Base-by-base conservation (phyloP, 2,113 vertebrate genomes). In the Grammomys dolichurus region DNA sequence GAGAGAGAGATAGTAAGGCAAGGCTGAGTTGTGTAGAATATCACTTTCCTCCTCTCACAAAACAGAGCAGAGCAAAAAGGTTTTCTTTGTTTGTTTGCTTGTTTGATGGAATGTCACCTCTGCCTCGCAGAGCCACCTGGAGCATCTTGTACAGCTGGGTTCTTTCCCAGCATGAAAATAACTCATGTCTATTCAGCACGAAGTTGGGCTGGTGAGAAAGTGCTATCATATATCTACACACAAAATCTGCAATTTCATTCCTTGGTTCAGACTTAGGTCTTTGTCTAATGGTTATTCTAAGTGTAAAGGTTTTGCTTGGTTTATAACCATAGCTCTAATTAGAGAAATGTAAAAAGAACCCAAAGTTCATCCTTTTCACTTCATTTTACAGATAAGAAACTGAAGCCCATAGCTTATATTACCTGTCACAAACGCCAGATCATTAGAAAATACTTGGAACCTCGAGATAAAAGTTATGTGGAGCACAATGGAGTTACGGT, bases 371-470 rank as follows among this genome's bases (percentile, higher is more conserved):
- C 80, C 58, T 91, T 8, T 46, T 36, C 60, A 75, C 20, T 69
- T 85, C 54, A 95, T 67, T 93, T 95, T 56, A 58, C 7, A 85
- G 26, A 10, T 51, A 69, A 54, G 28, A 90, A 87, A 93, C 2
- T 58, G 72, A 92, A 85, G 85, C 43, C 54, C 22, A 92, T 28
- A 48, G 31, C n/a, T 94, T 85, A 85, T 84, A 43, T 84, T 85
- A 88, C 22, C 70, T 89, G 7, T 28, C 16, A 2, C 17, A 80
- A 78, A 90, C 28, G 87, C 26, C 28, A 69, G n/a, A 93, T 43
- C 82, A 85, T 82, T n/a, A 93, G 40, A 95, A 95, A 86, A 92
- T 36, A 84, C 51, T 58, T 65, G 46, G 63, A 65, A 46, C 24
- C 67, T 80, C 65, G 87, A 96, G 31, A 91, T n/a, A 36, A 67